phyloP scores from a whole-genome alignment of 2,797 vertebrate species.

The Epinephelus awoara region DNA sequence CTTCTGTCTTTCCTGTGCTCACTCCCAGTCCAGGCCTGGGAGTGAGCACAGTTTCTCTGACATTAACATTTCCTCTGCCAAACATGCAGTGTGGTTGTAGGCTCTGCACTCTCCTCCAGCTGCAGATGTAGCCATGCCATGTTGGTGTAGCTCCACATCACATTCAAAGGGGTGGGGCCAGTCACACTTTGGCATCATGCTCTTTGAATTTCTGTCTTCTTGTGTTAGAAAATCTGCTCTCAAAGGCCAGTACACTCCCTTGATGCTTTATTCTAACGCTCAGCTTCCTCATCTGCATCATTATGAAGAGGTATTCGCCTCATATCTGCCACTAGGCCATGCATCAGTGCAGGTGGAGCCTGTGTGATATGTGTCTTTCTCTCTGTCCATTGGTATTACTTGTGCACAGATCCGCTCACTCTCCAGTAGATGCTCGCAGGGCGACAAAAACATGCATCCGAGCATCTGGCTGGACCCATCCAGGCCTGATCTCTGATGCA shows the following conservation, averaged over 20 bases:
- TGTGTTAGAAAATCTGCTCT: conserved; percentile 30
- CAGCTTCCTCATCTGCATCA: conserved; percentile 7
- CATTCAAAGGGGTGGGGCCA: conserved; percentile 77
- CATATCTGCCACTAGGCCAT: conserved; percentile 11
- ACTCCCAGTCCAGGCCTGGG: too few relatives aligned
- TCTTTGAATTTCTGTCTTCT: conserved; percentile 37
- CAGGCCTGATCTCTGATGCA: conserved; percentile 61
- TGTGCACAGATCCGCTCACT: conserved; percentile 6
- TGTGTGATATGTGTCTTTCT: conserved; percentile 3
- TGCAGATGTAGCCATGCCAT: conserved; percentile 60
- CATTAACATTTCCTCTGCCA: conserved; percentile 14
- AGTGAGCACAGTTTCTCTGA: conserved; percentile 24
- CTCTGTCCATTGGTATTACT: conserved; percentile 4
- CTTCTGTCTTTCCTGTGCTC: background rate
- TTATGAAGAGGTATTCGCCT: background rate
- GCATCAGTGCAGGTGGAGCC: conserved; percentile 42
- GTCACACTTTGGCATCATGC: conserved; percentile 53
- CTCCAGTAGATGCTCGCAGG: conserved; percentile 32
- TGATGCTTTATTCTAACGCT: conserved; percentile 2
- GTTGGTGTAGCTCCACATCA: conserved; percentile 63
- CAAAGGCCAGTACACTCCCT: conserved; percentile 10
- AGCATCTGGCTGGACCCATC: conserved; percentile 66
- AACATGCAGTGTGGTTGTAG: conserved; percentile 8
- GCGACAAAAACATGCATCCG: conserved; percentile 32
- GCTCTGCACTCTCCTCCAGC: conserved; percentile 46